Base-by-base conservation (phyloP, 2,888 invertebrate species). In the Clunio marinus region DNA sequence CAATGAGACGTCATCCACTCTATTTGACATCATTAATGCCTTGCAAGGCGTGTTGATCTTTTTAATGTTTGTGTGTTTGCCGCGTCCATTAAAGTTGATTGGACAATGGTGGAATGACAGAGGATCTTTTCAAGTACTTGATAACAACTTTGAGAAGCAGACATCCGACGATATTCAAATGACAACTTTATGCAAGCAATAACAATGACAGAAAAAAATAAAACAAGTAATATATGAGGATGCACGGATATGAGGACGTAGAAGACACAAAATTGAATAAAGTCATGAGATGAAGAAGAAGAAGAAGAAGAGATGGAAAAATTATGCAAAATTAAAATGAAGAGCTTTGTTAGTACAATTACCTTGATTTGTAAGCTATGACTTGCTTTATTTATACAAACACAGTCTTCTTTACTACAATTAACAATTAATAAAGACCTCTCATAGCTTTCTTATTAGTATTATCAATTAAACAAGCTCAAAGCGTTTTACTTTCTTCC, bases 31-130 rank as follows among this genome's bases (percentile, higher is more conserved):
- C 71, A 80, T 88, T 71, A 88, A 88, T 74, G 86, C 86, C 0
- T 77, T 87, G 35, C 88, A 88, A 73, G 88, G 88, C 5, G 81
- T 87, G 13, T 81, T 87, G 63, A 84, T 88, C 37, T 84, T 88
- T 74, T 81, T 82, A 35, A 83, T 88, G 69, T 88, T 86, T 72
- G 84, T 88, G 13, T 75, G 76, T 2, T 74, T 77, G 2, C 74
- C 77, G 1, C 73, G 75, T 35, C 75, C 77, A 13, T 73, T 77
- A 28, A 74, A 75, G 20, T 72, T 77, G 17, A 77, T 79, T 17
- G 71, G 75, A 32, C 73, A 75, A 51, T 79, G 78, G 77, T 79
- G 78, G 78, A 74, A 75, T 27, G 78, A 78, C 71, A 74, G 77
- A 28, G 78, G 78, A 41, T 76, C 79, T 1, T 75, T 77, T 69